phyloP scores from a whole-genome alignment of 1,140 invertebrate genomes.

The Holcopasites calliopsidis region DNA sequence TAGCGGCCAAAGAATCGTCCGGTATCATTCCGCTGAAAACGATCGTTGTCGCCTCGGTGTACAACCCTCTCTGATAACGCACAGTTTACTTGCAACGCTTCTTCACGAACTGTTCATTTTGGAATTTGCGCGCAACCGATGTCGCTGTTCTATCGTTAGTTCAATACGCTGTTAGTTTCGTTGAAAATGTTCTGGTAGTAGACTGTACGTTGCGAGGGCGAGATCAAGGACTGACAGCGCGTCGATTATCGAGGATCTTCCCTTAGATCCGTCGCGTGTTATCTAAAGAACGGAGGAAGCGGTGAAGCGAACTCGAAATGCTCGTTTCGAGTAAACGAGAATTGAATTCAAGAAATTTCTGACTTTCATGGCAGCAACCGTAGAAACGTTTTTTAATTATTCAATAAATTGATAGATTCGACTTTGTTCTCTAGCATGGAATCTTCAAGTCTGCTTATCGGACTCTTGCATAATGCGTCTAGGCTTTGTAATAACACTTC shows the following conservation, averaged over 20 bases:
- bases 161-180: no score
- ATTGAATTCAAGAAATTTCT: not conserved
- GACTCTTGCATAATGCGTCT: no score
- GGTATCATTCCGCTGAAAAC: slow-evolving; percentile 22
- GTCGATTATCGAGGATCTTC: slow-evolving; percentile 31
- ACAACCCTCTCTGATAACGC: not conserved
- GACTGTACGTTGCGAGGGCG: not conserved
- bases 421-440: no score
- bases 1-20: slow-evolving; percentile 38
- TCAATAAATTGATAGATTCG: no score
- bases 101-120: not conserved
- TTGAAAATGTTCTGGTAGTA: slow-evolving; percentile 13
- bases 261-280: slow-evolving; percentile 49
- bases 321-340: slow-evolving; percentile 17
- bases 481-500: no score
- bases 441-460: no score
- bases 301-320: slow-evolving; percentile 22
- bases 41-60: slow-evolving; percentile 5
- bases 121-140: not conserved
- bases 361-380: no score
- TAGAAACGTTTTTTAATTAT: no score
- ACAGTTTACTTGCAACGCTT: not conserved
- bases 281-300: slow-evolving; percentile 1
- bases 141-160: no score
- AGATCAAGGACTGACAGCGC: not conserved